Evolutionary conservation across 1,140 invertebrate genomes (phyloP).

Genomic region (Caerostris extrusa): DNA sequence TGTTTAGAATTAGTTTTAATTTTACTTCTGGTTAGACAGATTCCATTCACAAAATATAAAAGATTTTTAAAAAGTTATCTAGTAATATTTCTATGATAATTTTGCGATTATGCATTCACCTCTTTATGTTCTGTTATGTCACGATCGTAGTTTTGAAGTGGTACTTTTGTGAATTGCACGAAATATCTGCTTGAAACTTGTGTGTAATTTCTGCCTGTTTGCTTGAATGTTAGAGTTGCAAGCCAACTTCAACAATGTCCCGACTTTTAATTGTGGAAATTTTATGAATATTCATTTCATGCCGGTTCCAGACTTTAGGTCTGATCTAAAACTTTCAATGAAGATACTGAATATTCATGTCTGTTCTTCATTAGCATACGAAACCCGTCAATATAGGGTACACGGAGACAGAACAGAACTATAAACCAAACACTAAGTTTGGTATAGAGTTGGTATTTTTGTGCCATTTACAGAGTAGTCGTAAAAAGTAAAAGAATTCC

Average conservation of each 20-base stretch:
- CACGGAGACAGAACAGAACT: background rate
- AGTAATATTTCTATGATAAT: no score
- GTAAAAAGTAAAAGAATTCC: no score
- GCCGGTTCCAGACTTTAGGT: background rate
- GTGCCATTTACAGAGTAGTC: no score
- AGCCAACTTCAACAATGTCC: background rate
- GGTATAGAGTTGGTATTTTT: no score
- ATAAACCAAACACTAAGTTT: background rate
- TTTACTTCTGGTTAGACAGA: no score
- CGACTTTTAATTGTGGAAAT: background rate
- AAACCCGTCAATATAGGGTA: background rate
- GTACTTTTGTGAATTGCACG: background rate
- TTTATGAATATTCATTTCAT: slow-evolving; percentile 13
- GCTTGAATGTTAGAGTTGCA: background rate
- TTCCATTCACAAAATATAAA: no score
- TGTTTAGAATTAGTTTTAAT: no score
- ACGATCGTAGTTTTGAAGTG: no score
- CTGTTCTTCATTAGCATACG: background rate
- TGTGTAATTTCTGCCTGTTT: background rate
- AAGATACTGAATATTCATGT: slow-evolving; percentile 16
- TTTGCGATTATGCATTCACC: no score
- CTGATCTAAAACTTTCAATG: background rate
- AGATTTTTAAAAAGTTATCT: no score
- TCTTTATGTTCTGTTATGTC: no score
- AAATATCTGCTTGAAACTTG: background rate